Base-by-base conservation (phyloP, 1,140 invertebrate genomes). In the Vollenhovia emeryi region DNA sequence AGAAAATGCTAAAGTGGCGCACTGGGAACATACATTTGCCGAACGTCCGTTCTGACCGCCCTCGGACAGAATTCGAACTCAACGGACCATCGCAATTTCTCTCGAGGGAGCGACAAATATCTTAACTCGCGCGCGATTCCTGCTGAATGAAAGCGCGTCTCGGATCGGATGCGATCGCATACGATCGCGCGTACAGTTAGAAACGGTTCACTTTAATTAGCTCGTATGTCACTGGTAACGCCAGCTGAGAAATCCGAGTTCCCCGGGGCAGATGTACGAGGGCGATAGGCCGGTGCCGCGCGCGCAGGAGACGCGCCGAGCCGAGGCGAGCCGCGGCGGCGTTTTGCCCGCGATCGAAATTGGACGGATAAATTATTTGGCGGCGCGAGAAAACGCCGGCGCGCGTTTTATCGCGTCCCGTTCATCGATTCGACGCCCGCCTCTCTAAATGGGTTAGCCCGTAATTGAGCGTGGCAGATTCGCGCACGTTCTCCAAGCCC, bases 131-230 rank as follows among this genome's bases (percentile, higher is more conserved):
- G 52, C 27, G 30, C 27, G 9, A 11, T 27, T 33, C 40, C 43
- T 3, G 45, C 62, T 55, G 62, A 80, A 80, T 80, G 76, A 80
- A 80, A 69, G 11, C 45, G 60, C 75, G 30, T 66, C 43, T 69
- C 62, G 60, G 30, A 68, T 68, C 76, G 76, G 45, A 55, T 27
- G 76, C 64, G 76, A 80, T 80, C 78, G 40, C 40, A 27, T 78
- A 66, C 27, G 75, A 78, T 66, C 78, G 24, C 64, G 21, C 78
- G 36, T 80, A 80, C 78, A 71, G 78, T 80, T 80, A 80, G 64
- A 80, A 80, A 80, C 78, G 78, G 78, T 71, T 80, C 64, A 24
- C 64, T 80, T 80, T 82, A 82, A 73, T 82, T 82, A 82, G 78
- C 78, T 73, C 78, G 78, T 82, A 73, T 73, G 66, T 82, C 66